A percentile compares a stretch with the other conserved stretches of the same genome.
These are phyloP conservation scores for Leptonema lineaticorne DNA, from an alignment of 1,140 invertebrate genomes.

Conservation along the genomic window DNA sequence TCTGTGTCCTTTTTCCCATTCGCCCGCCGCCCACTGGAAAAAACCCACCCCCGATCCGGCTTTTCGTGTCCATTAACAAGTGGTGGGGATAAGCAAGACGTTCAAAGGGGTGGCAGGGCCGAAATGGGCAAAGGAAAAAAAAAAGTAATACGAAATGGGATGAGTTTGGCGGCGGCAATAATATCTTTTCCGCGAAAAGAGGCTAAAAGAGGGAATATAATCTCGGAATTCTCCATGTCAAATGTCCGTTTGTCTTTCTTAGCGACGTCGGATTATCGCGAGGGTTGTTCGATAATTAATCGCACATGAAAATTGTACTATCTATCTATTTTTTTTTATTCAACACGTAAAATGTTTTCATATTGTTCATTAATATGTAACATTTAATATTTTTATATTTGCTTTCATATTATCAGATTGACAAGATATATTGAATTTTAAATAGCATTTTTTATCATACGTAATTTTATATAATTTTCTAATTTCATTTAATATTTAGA, in stretches of 20 bases:
- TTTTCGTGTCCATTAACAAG: slow-evolving; percentile 30
- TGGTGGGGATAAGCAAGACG: slow-evolving; percentile 3
- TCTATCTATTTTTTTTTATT: too few relatives aligned
- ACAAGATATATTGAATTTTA: too few relatives aligned
- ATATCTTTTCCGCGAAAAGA: slow-evolving; percentile 3
- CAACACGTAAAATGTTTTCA: too few relatives aligned
- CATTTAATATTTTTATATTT: too few relatives aligned
- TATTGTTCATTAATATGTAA: too few relatives aligned
- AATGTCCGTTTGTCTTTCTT: slow-evolving; percentile 11
- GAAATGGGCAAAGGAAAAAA: not conserved
- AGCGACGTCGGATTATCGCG: not conserved
- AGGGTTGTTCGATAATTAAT: slow-evolving; percentile 1
- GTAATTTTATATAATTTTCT: too few relatives aligned
- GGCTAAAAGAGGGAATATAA: too few relatives aligned
- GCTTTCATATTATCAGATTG: too few relatives aligned
- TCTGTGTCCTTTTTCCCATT: slow-evolving; percentile 33
- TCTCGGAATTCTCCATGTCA: slow-evolving; percentile 6
- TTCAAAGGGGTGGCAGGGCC: not conserved
- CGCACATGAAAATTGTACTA: too few relatives aligned
- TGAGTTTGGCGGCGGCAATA: not conserved
- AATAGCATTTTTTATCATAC: too few relatives aligned
- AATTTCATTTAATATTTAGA: too few relatives aligned
- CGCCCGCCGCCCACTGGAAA: too few relatives aligned
- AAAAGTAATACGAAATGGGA: not conserved
- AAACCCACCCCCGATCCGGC: slow-evolving; percentile 1